phyloP scores from a whole-genome alignment of 1,140 invertebrate genomes.

The Drosophila hydei region DNA sequence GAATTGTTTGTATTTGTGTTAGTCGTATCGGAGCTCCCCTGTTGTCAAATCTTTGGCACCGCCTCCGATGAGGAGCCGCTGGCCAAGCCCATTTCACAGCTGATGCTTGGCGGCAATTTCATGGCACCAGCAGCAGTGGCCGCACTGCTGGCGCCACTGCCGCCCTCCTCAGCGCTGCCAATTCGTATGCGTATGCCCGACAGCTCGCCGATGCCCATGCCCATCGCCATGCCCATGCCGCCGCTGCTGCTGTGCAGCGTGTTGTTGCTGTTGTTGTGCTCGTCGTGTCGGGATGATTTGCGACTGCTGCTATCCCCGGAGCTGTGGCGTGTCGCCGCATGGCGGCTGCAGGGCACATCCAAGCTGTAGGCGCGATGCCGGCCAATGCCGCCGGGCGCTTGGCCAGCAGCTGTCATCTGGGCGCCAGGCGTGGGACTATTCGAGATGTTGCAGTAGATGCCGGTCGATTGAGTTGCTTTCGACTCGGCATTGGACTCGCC shows the following conservation, averaged over 20 bases:
- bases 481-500: conserved; percentile 1
- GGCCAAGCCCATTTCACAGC: conserved; percentile 69
- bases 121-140: not conserved
- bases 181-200: conserved; percentile 55
- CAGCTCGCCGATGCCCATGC: conserved; percentile 44
- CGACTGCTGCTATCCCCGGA: conserved; percentile 75
- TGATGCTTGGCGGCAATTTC: conserved; percentile 51
- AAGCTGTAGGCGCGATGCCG: conserved; percentile 79
- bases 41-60: conserved; percentile 82
- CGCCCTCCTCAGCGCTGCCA: conserved; percentile 31
- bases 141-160: conserved; percentile 10
- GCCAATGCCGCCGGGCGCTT: conserved; percentile 20
- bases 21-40: conserved; percentile 68
- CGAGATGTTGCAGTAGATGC: conserved; percentile 49
- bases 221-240: conserved; percentile 37
- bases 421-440: conserved; percentile 53
- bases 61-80: conserved; percentile 64
- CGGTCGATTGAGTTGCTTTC: conserved; percentile 5
- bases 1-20: conserved; percentile 56
- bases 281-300: conserved; percentile 70
- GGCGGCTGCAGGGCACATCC: conserved; percentile 71
- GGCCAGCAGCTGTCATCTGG: not conserved
- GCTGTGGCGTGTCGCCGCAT: conserved; percentile 51
- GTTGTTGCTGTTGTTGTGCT: conserved; percentile 70
- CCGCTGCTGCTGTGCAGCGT: conserved; percentile 72